Conservation (phyloP, 37 sponge, comb jelly and placozoan genomes). For the Oscarella lobularis region DNA sequence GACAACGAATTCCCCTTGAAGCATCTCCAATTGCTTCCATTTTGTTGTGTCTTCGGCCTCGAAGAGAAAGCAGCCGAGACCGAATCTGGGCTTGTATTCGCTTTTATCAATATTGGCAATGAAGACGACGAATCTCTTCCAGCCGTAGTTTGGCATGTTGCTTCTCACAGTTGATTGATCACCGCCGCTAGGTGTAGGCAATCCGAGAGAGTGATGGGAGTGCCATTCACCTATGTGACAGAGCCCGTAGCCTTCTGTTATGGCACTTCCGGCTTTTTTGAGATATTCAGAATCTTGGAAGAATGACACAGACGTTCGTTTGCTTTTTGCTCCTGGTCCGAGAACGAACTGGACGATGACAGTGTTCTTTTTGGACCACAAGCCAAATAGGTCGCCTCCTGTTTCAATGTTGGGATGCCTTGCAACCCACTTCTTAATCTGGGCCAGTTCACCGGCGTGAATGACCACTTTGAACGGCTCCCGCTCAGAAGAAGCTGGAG, state of each 20-base stretch:
- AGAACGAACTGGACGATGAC: neutral
- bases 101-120: neutral
- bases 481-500: no score
- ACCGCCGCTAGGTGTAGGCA: no score
- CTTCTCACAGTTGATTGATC: neutral
- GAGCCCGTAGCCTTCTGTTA: no score
- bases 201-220: no score
- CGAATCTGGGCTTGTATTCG: neutral
- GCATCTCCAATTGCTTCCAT: no score
- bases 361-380: neutral
- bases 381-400: neutral
- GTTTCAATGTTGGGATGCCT: neutral
- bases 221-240: constrained; percentile 1
- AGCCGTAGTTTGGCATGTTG: neutral
- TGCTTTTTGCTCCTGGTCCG: neutral
- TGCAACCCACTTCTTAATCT: neutral
- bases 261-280: neutral
- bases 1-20: no score
- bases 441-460: neutral
- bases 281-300: neutral
- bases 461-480: neutral
- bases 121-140: neutral
- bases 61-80: neutral
- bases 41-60: neutral
- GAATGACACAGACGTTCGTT: neutral